Conservation (phyloP, 2,888 invertebrate genomes). For the Chalcosyrphus nemorum region DNA sequence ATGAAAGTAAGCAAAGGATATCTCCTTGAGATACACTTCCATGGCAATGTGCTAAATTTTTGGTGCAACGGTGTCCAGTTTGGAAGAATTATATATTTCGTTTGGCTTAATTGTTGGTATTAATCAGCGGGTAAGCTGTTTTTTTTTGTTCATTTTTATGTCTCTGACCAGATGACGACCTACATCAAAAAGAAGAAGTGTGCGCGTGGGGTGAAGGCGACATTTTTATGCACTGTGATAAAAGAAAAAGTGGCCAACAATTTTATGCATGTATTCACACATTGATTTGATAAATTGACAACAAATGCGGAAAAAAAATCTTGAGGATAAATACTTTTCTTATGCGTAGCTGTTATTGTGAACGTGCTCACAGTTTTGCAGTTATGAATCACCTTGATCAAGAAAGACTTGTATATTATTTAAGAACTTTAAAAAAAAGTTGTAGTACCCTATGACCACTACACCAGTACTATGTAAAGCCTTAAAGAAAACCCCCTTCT, state of each 20-base stretch:
- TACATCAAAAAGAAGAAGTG: slow-evolving; percentile 61
- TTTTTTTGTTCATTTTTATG: background rate
- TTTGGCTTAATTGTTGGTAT: slow-evolving; percentile 10
- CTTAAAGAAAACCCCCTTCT: background rate
- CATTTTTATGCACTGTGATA: background rate
- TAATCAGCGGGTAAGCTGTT: slow-evolving; percentile 42
- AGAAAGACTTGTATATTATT: background rate
- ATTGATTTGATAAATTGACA: slow-evolving; percentile 71
- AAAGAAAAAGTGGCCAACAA: slow-evolving; percentile 50
- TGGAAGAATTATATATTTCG: background rate
- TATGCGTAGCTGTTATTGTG: background rate
- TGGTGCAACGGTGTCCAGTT: background rate
- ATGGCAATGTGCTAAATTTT: slow-evolving; percentile 32
- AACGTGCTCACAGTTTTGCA: background rate
- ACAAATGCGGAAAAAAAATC: slow-evolving; percentile 57
- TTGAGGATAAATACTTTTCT: background rate
- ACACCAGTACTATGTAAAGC: slow-evolving; percentile 18
- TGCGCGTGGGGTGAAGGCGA: slow-evolving; percentile 10
- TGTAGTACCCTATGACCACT: no score
- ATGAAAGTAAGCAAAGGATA: slow-evolving; percentile 64
- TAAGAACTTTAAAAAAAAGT: no score
- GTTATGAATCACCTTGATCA: background rate
- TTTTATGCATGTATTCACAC: slow-evolving; percentile 52
- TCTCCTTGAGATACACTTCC: slow-evolving; percentile 20
- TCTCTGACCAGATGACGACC: slow-evolving; percentile 43